phyloP scores from a whole-genome alignment of 2,797 vertebrate genomes.

The Cirrhinus mrigala region DNA sequence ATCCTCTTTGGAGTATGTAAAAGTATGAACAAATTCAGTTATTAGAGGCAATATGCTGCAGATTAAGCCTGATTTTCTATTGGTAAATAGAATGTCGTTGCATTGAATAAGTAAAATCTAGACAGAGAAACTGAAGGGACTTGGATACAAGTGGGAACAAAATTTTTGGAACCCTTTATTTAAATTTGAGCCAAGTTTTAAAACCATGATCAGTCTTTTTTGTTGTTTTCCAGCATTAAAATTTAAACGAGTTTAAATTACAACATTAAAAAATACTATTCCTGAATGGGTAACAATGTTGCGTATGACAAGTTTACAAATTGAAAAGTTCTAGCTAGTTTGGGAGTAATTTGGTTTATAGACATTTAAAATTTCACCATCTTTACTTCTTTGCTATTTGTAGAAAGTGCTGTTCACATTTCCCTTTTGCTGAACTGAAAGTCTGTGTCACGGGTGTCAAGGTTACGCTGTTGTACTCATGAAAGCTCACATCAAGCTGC shows the following conservation, averaged over 20 bases:
- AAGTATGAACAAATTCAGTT: neutral
- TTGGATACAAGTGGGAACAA: neutral
- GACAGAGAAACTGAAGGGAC: neutral
- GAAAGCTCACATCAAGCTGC: constrained; percentile 27
- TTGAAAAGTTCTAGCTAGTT: neutral
- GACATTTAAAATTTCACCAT: no score
- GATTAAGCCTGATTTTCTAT: neutral
- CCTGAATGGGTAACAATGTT: neutral
- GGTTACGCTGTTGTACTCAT: constrained; percentile 26
- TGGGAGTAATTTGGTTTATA: neutral
- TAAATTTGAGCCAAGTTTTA: neutral
- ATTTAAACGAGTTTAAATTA: neutral
- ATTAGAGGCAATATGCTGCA: neutral
- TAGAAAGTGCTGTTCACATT: neutral
- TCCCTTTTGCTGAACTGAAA: neutral
- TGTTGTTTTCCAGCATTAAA: neutral
- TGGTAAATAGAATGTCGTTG: neutral
- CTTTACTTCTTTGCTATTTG: neutral
- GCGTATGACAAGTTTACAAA: neutral
- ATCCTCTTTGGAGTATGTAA: neutral
- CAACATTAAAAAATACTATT: neutral
- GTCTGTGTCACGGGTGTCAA: constrained; percentile 34
- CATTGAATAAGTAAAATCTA: neutral
- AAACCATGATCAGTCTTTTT: neutral
- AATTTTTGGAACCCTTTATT: neutral